Conservation (phyloP, 2,113 vertebrate species). For the Triplophysa siluroides region DNA sequence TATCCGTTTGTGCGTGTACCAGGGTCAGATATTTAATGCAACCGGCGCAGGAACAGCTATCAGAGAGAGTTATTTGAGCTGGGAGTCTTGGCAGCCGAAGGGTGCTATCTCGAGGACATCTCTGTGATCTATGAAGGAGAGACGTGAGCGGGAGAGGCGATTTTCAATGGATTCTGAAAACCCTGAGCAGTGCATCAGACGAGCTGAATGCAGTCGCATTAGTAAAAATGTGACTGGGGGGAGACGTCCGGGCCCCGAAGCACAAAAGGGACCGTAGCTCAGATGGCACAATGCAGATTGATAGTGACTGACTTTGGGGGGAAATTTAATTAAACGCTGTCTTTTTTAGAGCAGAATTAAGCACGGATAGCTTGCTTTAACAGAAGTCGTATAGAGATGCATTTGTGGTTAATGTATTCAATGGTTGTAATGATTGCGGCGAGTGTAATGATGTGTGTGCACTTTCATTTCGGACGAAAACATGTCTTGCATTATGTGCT, state of each 20-base stretch:
- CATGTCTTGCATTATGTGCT: conserved; percentile 26
- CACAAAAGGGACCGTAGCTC: conserved; percentile 9
- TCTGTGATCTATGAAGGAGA: conserved; percentile 71
- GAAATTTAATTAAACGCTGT: not conserved
- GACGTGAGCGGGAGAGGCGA: conserved; percentile 61
- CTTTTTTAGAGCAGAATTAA: conserved; percentile 14
- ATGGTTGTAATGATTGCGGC: too few species aligned
- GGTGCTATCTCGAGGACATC: conserved; percentile 73
- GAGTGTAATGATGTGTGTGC: not conserved
- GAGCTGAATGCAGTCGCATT: conserved; percentile 1
- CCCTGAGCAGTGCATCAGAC: conserved; percentile 26
- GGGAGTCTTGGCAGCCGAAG: conserved; percentile 55
- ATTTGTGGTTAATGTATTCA: conserved; percentile 15
- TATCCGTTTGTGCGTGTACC: conserved; percentile 10
- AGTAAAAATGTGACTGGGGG: conserved; percentile 10
- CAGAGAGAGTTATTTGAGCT: conserved; percentile 67
- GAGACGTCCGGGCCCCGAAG: not conserved
- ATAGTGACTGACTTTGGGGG: not conserved
- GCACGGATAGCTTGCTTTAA: conserved; percentile 7
- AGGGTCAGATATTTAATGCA: conserved; percentile 17
- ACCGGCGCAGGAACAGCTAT: conserved; percentile 58
- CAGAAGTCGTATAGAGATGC: conserved; percentile 1
- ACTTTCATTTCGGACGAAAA: not conserved
- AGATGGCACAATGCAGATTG: conserved; percentile 26
- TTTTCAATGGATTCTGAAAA: conserved; percentile 60